Conservation (phyloP, 2,888 invertebrate species). For the Heliconius aoede region DNA sequence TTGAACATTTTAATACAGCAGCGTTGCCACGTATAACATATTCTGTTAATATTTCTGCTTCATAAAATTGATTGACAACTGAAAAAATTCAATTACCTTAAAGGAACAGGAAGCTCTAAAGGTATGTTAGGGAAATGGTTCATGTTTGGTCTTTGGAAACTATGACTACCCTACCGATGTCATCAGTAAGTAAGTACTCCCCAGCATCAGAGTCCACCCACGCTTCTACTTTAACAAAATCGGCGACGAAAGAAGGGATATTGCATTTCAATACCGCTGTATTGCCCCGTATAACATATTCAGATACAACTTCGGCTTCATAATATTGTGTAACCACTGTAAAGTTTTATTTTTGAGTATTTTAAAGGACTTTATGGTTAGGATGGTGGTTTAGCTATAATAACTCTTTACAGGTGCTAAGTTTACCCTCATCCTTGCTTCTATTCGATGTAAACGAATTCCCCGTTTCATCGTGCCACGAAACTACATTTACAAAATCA, state of each 20-base stretch:
- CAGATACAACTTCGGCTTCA: constrained; percentile 94
- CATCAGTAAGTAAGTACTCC: constrained; percentile 87
- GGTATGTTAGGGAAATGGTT: not conserved
- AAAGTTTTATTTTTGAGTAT: constrained; percentile 52
- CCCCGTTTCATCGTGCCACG: constrained; percentile 92
- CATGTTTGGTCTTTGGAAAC: not conserved
- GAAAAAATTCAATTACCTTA: constrained; percentile 50
- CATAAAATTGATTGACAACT: constrained; percentile 93
- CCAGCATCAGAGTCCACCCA: constrained; percentile 88
- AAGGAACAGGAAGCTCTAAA: not conserved
- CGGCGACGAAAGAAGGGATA: constrained; percentile 94
- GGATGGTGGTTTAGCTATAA: constrained; percentile 37
- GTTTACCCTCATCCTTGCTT: constrained; percentile 70
- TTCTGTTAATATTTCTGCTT: constrained; percentile 94
- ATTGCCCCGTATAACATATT: constrained; percentile 94
- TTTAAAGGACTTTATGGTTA: constrained; percentile 33
- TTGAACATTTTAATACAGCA: constrained; percentile 94
- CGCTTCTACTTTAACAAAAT: constrained; percentile 94
- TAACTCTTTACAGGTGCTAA: constrained; percentile 22
- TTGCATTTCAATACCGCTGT: constrained; percentile 94
- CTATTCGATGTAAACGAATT: constrained; percentile 75
- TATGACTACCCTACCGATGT: constrained; percentile 86
- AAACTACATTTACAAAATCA: constrained; percentile 94
- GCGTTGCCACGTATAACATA: constrained; percentile 95
- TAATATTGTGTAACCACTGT: constrained; percentile 95